phyloP scores from a whole-genome alignment of 2,113 vertebrate species.

The Coturnix japonica region DNA sequence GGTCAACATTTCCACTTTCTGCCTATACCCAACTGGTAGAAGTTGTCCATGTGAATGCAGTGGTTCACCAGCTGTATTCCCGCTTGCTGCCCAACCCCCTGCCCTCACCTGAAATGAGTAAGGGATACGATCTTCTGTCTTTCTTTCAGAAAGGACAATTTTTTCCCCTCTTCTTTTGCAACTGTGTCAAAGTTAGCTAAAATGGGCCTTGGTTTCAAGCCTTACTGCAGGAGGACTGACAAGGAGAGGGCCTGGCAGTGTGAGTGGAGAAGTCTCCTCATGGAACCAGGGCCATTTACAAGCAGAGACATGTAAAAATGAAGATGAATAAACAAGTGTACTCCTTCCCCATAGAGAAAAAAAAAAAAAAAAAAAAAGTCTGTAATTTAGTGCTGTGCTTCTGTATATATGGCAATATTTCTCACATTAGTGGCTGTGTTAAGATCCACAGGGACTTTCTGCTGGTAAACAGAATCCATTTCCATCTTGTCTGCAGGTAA shows the following conservation, averaged over 20 bases:
- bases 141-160: neutral
- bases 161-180: neutral
- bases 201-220: neutral
- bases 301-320: neutral
- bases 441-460: slow-evolving; percentile 15
- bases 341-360: neutral
- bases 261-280: neutral
- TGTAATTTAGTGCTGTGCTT: slow-evolving; percentile 31
- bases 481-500: slow-evolving; percentile 43
- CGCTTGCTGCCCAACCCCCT: accelerated
- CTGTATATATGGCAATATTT: slow-evolving; percentile 24
- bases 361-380: neutral
- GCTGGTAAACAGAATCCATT: slow-evolving; percentile 40
- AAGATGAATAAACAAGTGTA: neutral
- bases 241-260: neutral
- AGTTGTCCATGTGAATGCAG: accelerated
- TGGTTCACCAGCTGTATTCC: neutral
- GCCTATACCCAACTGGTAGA: accelerated
- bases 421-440: slow-evolving; percentile 23
- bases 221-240: neutral
- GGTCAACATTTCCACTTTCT: neutral
- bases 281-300: neutral
- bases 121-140: neutral
- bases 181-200: neutral
- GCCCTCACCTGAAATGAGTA: neutral